Base-by-base conservation (phyloP, 2,888 invertebrate genomes). In the Euplexia lucipara region DNA sequence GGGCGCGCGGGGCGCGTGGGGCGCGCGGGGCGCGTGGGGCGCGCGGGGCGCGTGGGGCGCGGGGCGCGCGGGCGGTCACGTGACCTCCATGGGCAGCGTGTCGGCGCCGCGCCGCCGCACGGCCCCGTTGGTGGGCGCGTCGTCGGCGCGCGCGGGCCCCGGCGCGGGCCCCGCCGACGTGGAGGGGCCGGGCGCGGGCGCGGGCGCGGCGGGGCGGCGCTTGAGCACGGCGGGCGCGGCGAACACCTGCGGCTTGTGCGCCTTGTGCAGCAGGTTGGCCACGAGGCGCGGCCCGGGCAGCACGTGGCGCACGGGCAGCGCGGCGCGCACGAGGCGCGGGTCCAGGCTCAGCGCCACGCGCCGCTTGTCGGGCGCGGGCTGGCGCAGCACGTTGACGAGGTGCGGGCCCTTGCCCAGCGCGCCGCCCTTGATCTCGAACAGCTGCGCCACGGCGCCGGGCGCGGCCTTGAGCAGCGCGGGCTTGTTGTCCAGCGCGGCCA, bases 71-170 rank as follows among this genome's bases (percentile, higher is more conserved):
- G n/a, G 26, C 74, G 45, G 81, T 95, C 94, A 95, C 94, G 95
- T 95, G 88, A 95, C 95, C 88, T 94, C 92, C 95, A 95, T 93
- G 68, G 94, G 94, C 52, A 92, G 86, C 32, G 89, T 86, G 86
- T 92, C 93, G 41, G 86, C 30, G 3, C 48, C 42, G 8, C 58
- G 57, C 1, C 67, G 70, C 22, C 53, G 73, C 10, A 51, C 63
- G 12, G 48, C 26, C 76, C 54, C 34, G 71, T 56, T 44, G 26
- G 78, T 61, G 56, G 70, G 54, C 51, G 56, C n/a, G n/a, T n/a
- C n/a, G n/a, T n/a, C n/a, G n/a, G n/a, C n/a, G n/a, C n/a, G 88
- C 86, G n/a, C 87, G 84, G 56, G 49, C 16, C 61, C 45, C 30
- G 61, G 44, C 20, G 54, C 51, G 22, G 56, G 20, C 42, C 60